Base-by-base conservation (phyloP, 2,113 vertebrate genomes). In the Rafetus swinhoei region DNA sequence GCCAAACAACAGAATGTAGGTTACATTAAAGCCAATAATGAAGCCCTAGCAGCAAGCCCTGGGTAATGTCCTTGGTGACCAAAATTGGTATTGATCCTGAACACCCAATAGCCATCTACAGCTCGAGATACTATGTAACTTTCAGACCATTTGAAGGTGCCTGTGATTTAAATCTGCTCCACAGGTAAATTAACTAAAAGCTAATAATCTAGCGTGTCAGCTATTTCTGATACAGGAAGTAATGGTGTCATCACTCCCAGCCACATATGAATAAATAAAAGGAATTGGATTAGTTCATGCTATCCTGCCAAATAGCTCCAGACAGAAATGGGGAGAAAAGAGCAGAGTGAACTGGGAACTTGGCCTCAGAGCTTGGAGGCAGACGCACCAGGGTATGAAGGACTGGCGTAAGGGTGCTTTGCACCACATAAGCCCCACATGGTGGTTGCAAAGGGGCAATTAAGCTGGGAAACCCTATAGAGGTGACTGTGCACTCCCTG, bases 11-110 rank as follows among this genome's bases (percentile, higher is more conserved):
- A 84, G 90, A 94, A 87, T 79, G 85, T 65, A 96, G 82, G 84
- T 96, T 97, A 97, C 86, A 94, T 95, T 96, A 93, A 95, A 97
- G 29, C 27, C 84, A 96, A 88, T 96, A 96, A 97, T 97, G 82
- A 97, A 95, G 21, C 91, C 65, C 81, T 86, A 79, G 60, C 50
- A n/a, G 53, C 54, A 90, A 87, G 84, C 81, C 56, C 82, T 85
- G 85, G 77, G 53, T 72, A 96, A 87, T n/a, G 89, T 92, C 96
- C 86, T 97, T 82, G 94, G 85, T 89, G 95, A 55, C 79, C 56
- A 52, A 25, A 92, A 96, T 93, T 94, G 87, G 10, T 96, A 97
- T 97, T 90, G 97, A 97, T 97, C 90, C 82, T 82, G 57, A 39
- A 90, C 90, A 85, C 50, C 88, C 90, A 74, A 82, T 60, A 87